Percentiles rank a stretch among this genome's conserved stretches.
These are phyloP conservation scores for Burhinus oedicnemus DNA, from an alignment of 2,113 vertebrate species.

Conservation along the genomic window DNA sequence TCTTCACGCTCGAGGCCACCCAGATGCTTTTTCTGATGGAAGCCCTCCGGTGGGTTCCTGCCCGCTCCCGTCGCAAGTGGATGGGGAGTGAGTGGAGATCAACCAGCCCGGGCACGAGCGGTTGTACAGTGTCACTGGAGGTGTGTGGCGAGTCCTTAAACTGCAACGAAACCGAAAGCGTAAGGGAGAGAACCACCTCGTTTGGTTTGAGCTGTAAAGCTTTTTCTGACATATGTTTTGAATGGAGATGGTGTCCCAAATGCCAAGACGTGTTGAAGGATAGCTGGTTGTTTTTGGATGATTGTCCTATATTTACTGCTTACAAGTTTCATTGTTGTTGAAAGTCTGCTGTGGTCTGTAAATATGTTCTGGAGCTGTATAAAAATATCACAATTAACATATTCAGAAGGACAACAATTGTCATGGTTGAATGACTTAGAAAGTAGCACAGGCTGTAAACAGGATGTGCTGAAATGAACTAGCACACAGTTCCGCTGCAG, in stretches of 20 bases:
- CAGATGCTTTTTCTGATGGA: rapidly evolving
- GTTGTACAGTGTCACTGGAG: neutral
- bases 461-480: constrained; percentile 72
- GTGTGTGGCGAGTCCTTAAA: neutral
- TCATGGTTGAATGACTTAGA: constrained; percentile 62
- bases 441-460: constrained; percentile 72
- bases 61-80: neutral
- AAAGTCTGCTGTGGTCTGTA: constrained; percentile 52
- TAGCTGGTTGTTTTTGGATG: constrained; percentile 34
- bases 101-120: neutral
- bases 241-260: constrained; percentile 65
- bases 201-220: neutral
- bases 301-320: constrained; percentile 37
- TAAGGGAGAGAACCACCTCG: constrained; percentile 51
- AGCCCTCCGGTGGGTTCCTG: neutral
- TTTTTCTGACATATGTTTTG: constrained; percentile 66
- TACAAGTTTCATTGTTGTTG: constrained; percentile 53
- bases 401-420: constrained; percentile 73
- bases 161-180: neutral
- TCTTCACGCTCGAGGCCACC: neutral
- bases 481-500: constrained; percentile 54
- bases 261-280: constrained; percentile 62
- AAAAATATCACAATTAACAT: constrained; percentile 74
- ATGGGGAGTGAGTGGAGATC: neutral
- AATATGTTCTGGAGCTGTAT: constrained; percentile 70